Base-by-base conservation (phyloP, 2,888 invertebrate species). In the Catocala sponsa region DNA sequence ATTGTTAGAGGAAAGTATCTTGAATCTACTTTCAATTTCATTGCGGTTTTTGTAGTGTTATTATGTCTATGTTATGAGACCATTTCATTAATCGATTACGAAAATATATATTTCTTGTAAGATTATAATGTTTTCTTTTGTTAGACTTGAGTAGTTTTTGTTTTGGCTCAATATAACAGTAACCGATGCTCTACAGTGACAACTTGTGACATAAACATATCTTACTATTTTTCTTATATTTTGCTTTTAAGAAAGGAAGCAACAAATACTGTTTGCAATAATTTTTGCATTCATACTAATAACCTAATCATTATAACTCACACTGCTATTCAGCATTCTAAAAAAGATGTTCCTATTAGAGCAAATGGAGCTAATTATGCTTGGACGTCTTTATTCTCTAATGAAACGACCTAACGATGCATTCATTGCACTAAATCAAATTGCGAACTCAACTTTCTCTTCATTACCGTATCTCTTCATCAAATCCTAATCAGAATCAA, bases 401-500 rank as follows among this genome's bases (percentile, higher is more conserved):
- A 47, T 56, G 46, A 50, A 15, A 52, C n/a, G 42, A 43, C 43
- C 38, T 65, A 65, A 71, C 25, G 59, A 73, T 52, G 62, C 51
- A 72, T 72, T 70, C 62, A 68, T 11, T 10, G 42, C 42, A 65
- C 59, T 72, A 63, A 69, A 76, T 74, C 61, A 71, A 70, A 65
- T 62, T 64, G 55, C 59, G 55, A 63, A 58, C 50, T 32, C 49
- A 63, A 63, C 63, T 80, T 78, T 81, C 75, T 65, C 70, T 68
- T 68, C 68, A 68, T 71, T 64, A 68, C 49, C 51, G 70, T 74
- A 76, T 74, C 70, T 77, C 78, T 76, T 78, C 77, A 78, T 79
- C 73, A 79, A 67, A 70, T 70, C 57, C 70, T 79, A 80, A 83
- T 81, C 81, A 79, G 77, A 81, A 83, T 82, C 69, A 79, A 79